Percentiles rank a stretch among this genome's conserved stretches.
Evolutionary conservation across 2,113 vertebrate species (phyloP).

Genomic region (Eurypyga helias): DNA sequence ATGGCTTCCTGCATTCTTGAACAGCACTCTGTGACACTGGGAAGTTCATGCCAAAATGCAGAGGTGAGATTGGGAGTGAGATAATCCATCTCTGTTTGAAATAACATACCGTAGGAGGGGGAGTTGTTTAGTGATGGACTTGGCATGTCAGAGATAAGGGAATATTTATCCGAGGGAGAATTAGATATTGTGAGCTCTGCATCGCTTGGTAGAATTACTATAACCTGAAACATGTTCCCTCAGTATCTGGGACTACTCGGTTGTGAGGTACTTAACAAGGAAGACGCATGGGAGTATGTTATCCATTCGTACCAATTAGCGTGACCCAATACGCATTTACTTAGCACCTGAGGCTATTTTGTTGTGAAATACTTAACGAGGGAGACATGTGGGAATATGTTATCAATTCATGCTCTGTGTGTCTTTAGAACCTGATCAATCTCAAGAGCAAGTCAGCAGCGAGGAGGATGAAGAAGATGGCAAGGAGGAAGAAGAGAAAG

Average conservation of each 20-base stretch:
- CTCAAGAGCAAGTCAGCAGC: conserved; percentile 64
- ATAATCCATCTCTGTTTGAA: neutral
- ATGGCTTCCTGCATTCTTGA: neutral
- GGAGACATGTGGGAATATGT: neutral
- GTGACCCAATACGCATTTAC: neutral
- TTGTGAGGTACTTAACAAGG: neutral
- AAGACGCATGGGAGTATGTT: neutral
- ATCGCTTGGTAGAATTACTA: neutral
- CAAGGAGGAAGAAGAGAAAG: conserved; percentile 74
- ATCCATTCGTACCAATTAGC: neutral
- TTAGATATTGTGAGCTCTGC: neutral
- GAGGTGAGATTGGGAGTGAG: neutral
- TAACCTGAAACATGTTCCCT: neutral
- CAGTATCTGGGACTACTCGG: neutral
- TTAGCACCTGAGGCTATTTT: neutral
- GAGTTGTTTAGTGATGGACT: neutral
- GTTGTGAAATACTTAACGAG: neutral
- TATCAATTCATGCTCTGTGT: neutral
- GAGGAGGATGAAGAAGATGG: conserved; percentile 74
- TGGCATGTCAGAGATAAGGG: neutral
- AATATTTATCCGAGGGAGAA: neutral
- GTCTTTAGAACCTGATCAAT: conserved; percentile 51
- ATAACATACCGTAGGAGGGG: neutral
- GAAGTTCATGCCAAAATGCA: neutral
- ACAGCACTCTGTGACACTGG: neutral